Conservation (phyloP, 2,113 vertebrate species). For the Picathartes gymnocephalus region DNA sequence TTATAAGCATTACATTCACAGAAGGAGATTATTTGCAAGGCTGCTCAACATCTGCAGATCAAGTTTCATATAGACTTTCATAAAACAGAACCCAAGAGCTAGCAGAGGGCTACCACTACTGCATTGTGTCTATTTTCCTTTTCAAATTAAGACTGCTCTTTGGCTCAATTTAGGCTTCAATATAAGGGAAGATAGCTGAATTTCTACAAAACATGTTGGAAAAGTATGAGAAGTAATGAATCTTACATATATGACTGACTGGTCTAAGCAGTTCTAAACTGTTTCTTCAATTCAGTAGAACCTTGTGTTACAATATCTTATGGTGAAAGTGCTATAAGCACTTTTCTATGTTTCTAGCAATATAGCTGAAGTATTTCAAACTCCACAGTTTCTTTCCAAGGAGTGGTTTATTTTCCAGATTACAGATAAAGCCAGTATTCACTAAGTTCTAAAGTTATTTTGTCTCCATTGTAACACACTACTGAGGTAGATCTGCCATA, state of each 20-base stretch:
- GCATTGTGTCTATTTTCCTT: not conserved
- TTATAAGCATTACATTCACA: not conserved
- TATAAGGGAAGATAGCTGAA: not conserved
- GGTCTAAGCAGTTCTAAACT: not conserved
- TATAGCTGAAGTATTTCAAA: not conserved
- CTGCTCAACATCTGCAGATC: not conserved
- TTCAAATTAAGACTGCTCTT: not conserved
- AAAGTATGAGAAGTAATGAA: not conserved
- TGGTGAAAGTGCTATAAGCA: not conserved
- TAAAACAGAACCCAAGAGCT: not conserved
- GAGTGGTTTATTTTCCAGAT: conserved; percentile 9
- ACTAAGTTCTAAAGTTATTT: not conserved
- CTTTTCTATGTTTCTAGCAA: conserved; percentile 8
- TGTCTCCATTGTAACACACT: not conserved
- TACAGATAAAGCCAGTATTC: not conserved
- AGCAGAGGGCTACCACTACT: not conserved
- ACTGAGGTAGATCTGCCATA: not conserved
- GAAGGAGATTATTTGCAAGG: not conserved
- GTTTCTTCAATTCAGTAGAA: not conserved
- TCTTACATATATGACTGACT: not conserved
- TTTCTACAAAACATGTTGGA: not conserved
- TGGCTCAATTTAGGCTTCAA: not conserved
- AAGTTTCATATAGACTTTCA: not conserved
- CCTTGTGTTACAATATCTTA: not conserved
- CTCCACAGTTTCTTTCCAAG: not conserved